Evolutionary conservation across 2,888 invertebrate genomes (phyloP).

Genomic region (Phaonia tiefii): DNA sequence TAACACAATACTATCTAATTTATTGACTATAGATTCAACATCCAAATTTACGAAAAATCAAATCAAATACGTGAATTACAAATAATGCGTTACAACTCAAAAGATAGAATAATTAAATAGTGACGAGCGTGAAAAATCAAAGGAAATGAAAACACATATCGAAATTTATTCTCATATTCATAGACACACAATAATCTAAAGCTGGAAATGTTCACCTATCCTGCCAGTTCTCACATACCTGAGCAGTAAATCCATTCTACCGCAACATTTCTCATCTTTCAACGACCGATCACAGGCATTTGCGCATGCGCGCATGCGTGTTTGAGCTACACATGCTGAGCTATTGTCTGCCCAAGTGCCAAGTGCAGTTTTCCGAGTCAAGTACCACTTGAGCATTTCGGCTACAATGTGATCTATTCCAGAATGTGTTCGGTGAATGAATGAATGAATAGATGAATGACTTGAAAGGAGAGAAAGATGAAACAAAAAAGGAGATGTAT

Average conservation of each 20-base stretch:
- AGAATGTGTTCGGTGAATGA: conserved; percentile 14
- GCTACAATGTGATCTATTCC: conserved; percentile 33
- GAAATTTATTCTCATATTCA: background rate
- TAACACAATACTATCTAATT: no score
- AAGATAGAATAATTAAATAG: conserved; percentile 28
- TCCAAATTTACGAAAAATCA: no score
- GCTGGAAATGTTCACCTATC: background rate
- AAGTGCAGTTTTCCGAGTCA: conserved; percentile 52
- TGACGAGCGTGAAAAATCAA: conserved; percentile 34
- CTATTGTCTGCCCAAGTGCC: background rate
- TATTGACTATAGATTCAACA: no score
- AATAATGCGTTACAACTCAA: background rate
- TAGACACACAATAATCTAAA: background rate
- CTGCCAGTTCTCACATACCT: background rate
- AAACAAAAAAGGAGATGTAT: background rate
- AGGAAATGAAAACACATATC: background rate
- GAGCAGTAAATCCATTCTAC: conserved; percentile 18
- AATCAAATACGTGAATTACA: background rate
- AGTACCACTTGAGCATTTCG: conserved; percentile 64
- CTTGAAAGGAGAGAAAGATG: no score
- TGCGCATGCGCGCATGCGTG: conserved; percentile 10
- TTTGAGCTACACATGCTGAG: conserved; percentile 13
- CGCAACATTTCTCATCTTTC: conserved; percentile 12
- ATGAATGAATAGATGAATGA: conserved; percentile 29
- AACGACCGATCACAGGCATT: conserved; percentile 11